Base-by-base conservation (phyloP, 2,888 invertebrate genomes). In the Platycheirus rosarum region DNA sequence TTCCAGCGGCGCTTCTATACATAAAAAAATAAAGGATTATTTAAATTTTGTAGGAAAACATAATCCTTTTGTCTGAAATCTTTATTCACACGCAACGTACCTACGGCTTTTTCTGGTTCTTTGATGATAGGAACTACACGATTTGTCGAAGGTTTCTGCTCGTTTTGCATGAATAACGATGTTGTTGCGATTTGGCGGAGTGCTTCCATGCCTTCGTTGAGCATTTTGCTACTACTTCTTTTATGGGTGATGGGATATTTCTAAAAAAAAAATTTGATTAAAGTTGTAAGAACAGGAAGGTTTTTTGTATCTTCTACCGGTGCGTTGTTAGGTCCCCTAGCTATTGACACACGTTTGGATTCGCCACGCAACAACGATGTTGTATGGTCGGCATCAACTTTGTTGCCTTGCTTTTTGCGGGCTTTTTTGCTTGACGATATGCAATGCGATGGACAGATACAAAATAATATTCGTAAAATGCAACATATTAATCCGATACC, bases 401-500 rank as follows among this genome's bases (percentile, higher is more conserved):
- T 91, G 74, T 89, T 89, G 65, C 87, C 88, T 85, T 90, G 90
- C 90, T 92, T 92, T 86, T 92, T 91, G 53, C 92, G 92, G 87
- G 93, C 92, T 91, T 93, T 93, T 91, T 93, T 93, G 86, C 93
- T 92, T 87, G 93, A 93, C 82, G 91, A 91, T 88, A 94, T 93
- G 91, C 95, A 95, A 87, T 94, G 94, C 88, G 94, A 94, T 86
- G 95, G 94, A 90, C 95, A 96, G 89, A 95, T 94, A 91, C 97
- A 97, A 90, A 97, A 93, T 88, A 95, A 92, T 87, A 97, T 95
- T 87, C 97, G 94, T 87, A 97, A 92, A 88, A 96, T 91, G 91
- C 96, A 96, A 91, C 96, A 96, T 85, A 95, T 92, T 87, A 96
- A 92, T 86, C 97, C 97, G 86, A 95, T 93, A 87, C 93, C 94